phyloP scores from a whole-genome alignment of 30 jellyfish, hydroid and myxozoan species.

The Cassiopea andromeda region DNA sequence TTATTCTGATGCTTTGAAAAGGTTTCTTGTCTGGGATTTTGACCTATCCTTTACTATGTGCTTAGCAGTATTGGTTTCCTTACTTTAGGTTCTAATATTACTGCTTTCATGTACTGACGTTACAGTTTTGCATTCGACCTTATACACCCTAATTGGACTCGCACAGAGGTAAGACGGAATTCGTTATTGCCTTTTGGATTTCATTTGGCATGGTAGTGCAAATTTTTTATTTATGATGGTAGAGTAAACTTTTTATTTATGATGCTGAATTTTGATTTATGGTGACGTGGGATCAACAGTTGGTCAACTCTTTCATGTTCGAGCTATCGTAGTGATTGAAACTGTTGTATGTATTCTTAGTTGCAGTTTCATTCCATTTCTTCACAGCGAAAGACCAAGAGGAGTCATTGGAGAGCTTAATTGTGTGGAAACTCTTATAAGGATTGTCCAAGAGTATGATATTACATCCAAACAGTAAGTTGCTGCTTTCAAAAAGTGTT shows the following conservation, averaged over 20 bases:
- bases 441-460: conserved; percentile 93
- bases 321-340: too few relatives aligned
- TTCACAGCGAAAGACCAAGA: conserved; percentile 81
- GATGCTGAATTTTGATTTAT: too few relatives aligned
- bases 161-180: conserved; percentile 77
- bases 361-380: background rate
- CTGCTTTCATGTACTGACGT: conserved; percentile 85
- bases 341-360: too few relatives aligned
- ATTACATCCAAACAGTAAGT: conserved; percentile 95
- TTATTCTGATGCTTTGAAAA: too few relatives aligned
- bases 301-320: too few relatives aligned
- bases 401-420: conserved; percentile 85
- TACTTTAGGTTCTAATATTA: conserved; percentile 73
- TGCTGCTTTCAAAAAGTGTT: background rate
- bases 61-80: too few relatives aligned
- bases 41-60: too few relatives aligned
- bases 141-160: conserved; percentile 86
- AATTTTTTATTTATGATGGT: too few relatives aligned
- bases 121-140: conserved; percentile 75
- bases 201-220: background rate
- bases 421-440: conserved; percentile 80
- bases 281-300: too few relatives aligned
- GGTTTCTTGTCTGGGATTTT: too few relatives aligned
- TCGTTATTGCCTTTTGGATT: background rate
- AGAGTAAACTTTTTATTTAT: too few relatives aligned